These are phyloP conservation scores for Acipenser ruthenus DNA, from an alignment of 2,797 vertebrate genomes.

Conservation along the genomic window DNA sequence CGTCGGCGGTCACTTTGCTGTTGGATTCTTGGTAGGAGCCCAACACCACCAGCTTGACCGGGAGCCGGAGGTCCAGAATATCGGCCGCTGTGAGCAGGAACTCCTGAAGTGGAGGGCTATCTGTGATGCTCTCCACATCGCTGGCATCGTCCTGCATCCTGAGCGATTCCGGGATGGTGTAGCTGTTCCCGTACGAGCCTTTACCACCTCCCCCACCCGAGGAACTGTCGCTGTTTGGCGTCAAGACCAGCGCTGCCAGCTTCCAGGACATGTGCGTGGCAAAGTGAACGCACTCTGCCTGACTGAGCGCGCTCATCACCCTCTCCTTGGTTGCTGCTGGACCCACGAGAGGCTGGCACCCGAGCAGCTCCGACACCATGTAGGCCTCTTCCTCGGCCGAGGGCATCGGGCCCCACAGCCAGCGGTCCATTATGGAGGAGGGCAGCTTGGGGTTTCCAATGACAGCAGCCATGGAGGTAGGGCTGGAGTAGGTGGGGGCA, in stretches of 20 bases:
- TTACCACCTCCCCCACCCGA: conserved; percentile 31
- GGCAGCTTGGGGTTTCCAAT: conserved; percentile 85
- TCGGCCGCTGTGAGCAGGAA: conserved; percentile 91
- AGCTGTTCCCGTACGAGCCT: conserved; percentile 61
- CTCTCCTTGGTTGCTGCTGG: conserved; percentile 80
- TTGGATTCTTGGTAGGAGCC: conserved; percentile 83
- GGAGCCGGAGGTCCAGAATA: conserved; percentile 77
- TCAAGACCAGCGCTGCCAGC: conserved; percentile 79
- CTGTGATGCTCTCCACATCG: conserved; percentile 76
- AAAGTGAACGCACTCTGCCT: conserved; percentile 89
- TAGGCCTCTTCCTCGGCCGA: conserved; percentile 85
- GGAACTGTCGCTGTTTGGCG: conserved; percentile 62
- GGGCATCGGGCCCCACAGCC: conserved; percentile 96
- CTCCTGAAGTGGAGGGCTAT: conserved; percentile 84
- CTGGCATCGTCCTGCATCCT: conserved; percentile 72
- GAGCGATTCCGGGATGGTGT: conserved; percentile 84
- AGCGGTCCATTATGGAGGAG: conserved; percentile 88
- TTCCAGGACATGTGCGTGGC: conserved; percentile 95
- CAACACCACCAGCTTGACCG: conserved; percentile 80
- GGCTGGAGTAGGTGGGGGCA: conserved; percentile 55
- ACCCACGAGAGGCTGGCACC: conserved; percentile 83
- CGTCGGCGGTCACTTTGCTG: conserved; percentile 78
- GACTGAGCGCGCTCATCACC: conserved; percentile 76
- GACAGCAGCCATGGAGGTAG: conserved; percentile 78
- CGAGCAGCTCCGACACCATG: conserved; percentile 82